Evolutionary conservation across 2,113 vertebrate genomes (phyloP).

Genomic region (Rhodinocichla rosea): DNA sequence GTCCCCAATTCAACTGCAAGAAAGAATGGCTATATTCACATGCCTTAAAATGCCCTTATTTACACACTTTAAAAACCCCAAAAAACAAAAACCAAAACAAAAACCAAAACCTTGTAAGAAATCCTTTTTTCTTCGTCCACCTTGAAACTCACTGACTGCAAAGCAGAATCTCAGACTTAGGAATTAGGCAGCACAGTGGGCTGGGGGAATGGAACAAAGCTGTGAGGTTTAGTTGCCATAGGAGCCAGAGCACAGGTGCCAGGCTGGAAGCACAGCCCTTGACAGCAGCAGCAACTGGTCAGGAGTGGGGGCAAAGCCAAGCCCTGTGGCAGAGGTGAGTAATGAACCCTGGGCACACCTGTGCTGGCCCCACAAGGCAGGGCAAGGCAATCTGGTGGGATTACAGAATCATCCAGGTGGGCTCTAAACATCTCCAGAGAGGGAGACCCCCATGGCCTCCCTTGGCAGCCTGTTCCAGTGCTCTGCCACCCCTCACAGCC

Average conservation of each 20-base stretch:
- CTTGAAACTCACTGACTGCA: background rate
- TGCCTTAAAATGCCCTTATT: background rate
- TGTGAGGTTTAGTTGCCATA: too few relatives aligned
- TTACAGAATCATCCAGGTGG: background rate
- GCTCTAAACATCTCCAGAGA: background rate
- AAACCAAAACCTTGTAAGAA: background rate
- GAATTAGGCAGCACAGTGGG: background rate
- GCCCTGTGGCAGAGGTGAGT: fast-evolving
- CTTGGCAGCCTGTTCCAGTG: background rate
- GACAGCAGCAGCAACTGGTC: background rate
- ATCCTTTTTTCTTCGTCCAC: background rate
- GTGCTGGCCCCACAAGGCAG: background rate
- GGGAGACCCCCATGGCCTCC: background rate
- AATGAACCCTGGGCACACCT: fast-evolving
- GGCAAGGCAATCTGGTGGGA: background rate
- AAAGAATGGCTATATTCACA: background rate
- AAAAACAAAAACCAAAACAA: too few relatives aligned
- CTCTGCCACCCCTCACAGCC: background rate
- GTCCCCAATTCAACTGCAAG: background rate
- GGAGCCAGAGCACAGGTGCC: background rate
- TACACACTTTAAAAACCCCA: too few relatives aligned
- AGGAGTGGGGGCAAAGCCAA: background rate
- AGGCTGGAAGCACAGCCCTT: background rate
- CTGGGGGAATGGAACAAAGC: background rate
- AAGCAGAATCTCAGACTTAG: background rate